Conservation (phyloP, 1,140 invertebrate species). For the Polypedilum vanderplanki region DNA sequence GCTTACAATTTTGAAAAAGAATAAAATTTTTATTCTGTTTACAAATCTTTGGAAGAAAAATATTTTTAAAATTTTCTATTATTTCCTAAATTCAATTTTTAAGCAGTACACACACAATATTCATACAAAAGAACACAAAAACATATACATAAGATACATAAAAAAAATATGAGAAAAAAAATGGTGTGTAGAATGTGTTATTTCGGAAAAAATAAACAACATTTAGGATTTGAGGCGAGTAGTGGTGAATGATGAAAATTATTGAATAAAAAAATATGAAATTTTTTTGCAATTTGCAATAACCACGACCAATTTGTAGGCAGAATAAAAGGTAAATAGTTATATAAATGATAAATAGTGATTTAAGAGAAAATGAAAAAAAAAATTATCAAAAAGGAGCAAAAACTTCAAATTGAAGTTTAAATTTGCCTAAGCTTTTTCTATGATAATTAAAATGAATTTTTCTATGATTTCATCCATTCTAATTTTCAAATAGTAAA, state of each 20-base stretch:
- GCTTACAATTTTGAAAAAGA: too few species aligned
- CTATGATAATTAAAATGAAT: neutral
- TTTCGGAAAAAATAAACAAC: neutral
- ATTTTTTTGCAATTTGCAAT: constrained; percentile 1
- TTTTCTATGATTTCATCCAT: neutral
- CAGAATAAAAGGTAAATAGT: neutral
- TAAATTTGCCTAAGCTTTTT: neutral
- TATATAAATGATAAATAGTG: neutral
- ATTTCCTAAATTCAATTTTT: too few species aligned
- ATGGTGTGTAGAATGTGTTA: neutral
- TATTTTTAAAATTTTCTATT: too few species aligned
- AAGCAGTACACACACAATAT: too few species aligned
- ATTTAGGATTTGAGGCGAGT: neutral
- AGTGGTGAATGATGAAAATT: neutral
- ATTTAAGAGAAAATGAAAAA: too few species aligned
- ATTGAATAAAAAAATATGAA: too few species aligned
- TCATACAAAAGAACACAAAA: too few species aligned
- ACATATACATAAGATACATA: too few species aligned
- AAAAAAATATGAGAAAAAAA: neutral
- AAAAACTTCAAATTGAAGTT: constrained; percentile 12
- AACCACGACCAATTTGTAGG: neutral
- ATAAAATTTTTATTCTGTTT: too few species aligned
- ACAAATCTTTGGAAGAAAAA: too few species aligned
- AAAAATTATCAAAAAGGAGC: neutral
- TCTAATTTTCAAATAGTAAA: too few species aligned